Conservation (phyloP, 2,888 invertebrate genomes). For the Archaeoteleia sp. region DNA sequence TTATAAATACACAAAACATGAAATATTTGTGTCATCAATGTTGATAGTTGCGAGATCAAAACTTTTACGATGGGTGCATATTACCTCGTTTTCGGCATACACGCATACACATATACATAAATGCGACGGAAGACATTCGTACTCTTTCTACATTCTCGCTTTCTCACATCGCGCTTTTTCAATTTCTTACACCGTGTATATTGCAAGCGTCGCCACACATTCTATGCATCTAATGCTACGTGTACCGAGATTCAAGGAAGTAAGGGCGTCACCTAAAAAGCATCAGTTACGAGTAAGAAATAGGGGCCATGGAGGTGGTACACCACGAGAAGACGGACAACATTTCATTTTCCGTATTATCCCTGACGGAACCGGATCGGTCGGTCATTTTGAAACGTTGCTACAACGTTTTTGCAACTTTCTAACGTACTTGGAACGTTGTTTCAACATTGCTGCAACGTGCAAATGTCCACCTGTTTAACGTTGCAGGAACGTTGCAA, state of each 20-base stretch:
- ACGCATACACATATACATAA: conserved; percentile 35
- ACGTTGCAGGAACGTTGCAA: too few species aligned
- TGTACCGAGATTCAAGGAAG: conserved; percentile 48
- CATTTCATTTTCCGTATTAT: too few species aligned
- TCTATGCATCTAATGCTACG: conserved; percentile 41
- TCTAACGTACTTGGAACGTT: background rate
- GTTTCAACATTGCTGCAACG: too few species aligned
- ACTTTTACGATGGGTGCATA: conserved; percentile 17
- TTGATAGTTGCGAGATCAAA: conserved; percentile 29
- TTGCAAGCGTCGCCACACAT: conserved; percentile 35
- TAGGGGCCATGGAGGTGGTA: conserved; percentile 7
- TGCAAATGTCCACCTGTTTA: too few species aligned
- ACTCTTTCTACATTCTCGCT: conserved; percentile 27
- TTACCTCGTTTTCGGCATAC: conserved; percentile 19
- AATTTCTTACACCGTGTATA: conserved; percentile 19
- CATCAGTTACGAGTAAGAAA: conserved; percentile 44
- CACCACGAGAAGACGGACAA: background rate
- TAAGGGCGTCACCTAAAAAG: conserved; percentile 44
- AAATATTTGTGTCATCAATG: conserved; percentile 17
- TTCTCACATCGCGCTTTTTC: conserved; percentile 18
- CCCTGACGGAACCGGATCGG: too few species aligned
- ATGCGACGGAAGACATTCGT: conserved; percentile 47
- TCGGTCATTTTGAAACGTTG: background rate
- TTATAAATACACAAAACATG: conserved; percentile 7
- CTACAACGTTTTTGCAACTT: background rate